Base-by-base conservation (phyloP, 30 jellyfish, hydroid and myxozoan genomes). In the Aurelia sp. region DNA sequence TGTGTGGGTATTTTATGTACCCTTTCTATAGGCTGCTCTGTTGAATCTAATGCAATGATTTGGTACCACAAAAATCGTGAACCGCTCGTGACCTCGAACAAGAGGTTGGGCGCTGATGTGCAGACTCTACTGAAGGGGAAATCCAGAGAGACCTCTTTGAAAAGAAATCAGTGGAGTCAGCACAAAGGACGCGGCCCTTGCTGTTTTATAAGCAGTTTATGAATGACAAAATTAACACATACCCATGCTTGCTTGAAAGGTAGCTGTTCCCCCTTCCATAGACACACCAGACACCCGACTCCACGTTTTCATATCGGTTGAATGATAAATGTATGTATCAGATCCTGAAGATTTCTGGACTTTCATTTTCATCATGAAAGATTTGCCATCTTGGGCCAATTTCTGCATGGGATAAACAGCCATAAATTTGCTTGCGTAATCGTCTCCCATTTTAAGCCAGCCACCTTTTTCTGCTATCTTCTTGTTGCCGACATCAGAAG, bases 301-400 rank as follows among this genome's bases (percentile, higher is more conserved):
- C 98, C 98, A 93, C 16, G 89, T 76, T 18, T 69, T 70, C 89
- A 62, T 78, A 72, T 93, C 96, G 18, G 76, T 22, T 10, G 98
- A 93, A 51, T 80, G 98, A 67, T 88, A 93, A 12, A 93, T 73
- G 35, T 66, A 63, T 6, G 83, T 82, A 18, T 67, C 62, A n/a
- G 67, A 70, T 3, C 82, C 86, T 9, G 88, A 74, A 12, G 77
- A 53, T 53, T 64, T 55, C 51, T 83, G 74, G 33, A 88, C 96
- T 44, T 88, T 88, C 98, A 93, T 74, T 69, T 93, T 88, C 65
- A 88, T 83, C 33, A 89, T 88, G 47, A 84, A 88, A 38, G 84
- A 40, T 51, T 69, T 63, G 9, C 98, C 98, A n/a, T 57, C 75
- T 53, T 96, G 67, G 3, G 89, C 64, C 4, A 87, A 41, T 27